Evolutionary conservation across 2,113 vertebrate genomes (phyloP), one percentile per base, ranked within the genome.

Genomic region (Vulpes ferrilata): DNA sequence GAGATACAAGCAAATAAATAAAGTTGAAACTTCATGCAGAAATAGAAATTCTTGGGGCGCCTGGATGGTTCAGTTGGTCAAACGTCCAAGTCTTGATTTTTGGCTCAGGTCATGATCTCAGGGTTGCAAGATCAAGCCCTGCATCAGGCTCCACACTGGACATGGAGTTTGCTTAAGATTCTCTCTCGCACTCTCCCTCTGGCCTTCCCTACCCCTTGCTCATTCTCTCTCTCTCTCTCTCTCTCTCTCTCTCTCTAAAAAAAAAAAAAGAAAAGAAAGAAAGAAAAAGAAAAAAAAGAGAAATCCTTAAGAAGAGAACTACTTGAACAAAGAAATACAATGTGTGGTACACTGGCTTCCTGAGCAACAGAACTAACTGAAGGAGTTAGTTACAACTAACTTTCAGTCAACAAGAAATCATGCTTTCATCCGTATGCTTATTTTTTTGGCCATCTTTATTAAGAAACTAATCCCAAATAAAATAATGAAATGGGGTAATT

Each of bases 41-140:
- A 95, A 90, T 30, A 74, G 38, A 96, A 74, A 94, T 55, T 97
- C 59, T 76, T 80, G 43, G 43, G 15, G 74, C 7, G 0, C 25
- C 25, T 78, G 25, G 25, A 7, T 78, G 38, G 1, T 48, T 30
- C 25, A 51, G 43, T 51, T 43, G 9, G 74, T 78, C 48, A 78
- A 17, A 43, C 13, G 2, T 78, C 25, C 48, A 48, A 25, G 43
- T 78, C 13, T 78, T 30, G 25, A 51, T 78, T 78, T 78, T 69
- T 69, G 32, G 32, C 32, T 69, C 32, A 69, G 67, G 67, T 69
- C 43, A 5, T 30, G 43, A 51, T 76, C 43, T 51, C 25, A 76
- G 43, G 23, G 25, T 48, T 76, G 13, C 48, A 43, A 76, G 73
- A 51, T 76, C 12, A 3, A 27, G 23, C 23, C 43, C 43, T 76